phyloP scores from a whole-genome alignment of 2,113 vertebrate species.

The Rhombomys opimus region DNA sequence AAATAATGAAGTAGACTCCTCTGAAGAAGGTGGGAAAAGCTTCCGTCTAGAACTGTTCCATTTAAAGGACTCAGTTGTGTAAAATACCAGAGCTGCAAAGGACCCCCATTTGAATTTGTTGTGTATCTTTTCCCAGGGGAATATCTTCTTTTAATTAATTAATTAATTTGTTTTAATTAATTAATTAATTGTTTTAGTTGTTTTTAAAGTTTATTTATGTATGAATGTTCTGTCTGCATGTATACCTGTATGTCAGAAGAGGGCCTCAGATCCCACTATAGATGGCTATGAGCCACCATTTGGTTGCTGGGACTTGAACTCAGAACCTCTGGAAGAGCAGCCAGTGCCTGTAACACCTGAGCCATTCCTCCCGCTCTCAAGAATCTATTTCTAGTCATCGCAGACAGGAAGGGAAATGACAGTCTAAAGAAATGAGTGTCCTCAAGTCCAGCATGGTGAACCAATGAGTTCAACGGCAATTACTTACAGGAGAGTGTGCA shows the following conservation, averaged over 20 bases:
- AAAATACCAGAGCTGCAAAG: background rate
- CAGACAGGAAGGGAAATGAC: background rate
- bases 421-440: background rate
- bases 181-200: too few relatives aligned
- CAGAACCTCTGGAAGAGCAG: too few relatives aligned
- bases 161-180: too few relatives aligned
- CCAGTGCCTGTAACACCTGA: too few relatives aligned
- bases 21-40: background rate
- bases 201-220: too few relatives aligned
- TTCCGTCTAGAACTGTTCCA: background rate
- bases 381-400: background rate
- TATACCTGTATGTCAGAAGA: too few relatives aligned
- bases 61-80: background rate
- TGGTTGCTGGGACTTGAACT: too few relatives aligned
- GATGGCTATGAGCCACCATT: too few relatives aligned
- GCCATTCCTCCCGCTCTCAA: too few relatives aligned
- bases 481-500: background rate
- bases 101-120: background rate
- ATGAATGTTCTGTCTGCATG: too few relatives aligned
- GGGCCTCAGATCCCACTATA: too few relatives aligned
- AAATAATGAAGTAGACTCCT: background rate
- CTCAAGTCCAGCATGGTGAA: background rate
- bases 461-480: background rate
- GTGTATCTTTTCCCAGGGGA: background rate
- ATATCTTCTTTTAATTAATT: background rate